These are phyloP conservation scores for Syndactyla subalaris DNA, from an alignment of 2,797 vertebrate species.

Conservation along the genomic window DNA sequence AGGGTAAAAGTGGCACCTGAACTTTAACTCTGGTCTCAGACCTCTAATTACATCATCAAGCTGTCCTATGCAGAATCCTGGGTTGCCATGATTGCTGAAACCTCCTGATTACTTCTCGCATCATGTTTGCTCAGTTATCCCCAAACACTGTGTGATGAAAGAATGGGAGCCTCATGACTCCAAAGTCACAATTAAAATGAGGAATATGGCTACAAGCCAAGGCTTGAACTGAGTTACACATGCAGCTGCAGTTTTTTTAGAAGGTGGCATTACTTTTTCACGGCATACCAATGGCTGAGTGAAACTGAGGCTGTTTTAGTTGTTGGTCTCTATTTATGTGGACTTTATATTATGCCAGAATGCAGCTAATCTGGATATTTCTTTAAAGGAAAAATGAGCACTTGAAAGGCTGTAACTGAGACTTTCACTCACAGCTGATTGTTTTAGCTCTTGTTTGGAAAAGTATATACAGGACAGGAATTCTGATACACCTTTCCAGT, in stretches of 20 bases:
- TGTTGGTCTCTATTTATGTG: background rate
- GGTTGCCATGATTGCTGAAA: rapidly evolving
- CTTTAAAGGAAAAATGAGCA: background rate
- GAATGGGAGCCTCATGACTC: background rate
- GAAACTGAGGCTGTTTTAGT: background rate
- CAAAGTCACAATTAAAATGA: background rate
- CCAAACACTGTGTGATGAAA: background rate
- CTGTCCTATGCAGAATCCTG: background rate
- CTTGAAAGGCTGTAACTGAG: background rate
- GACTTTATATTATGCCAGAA: background rate
- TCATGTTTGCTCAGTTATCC: background rate
- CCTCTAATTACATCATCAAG: background rate
- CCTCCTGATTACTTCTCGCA: rapidly evolving
- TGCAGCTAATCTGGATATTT: background rate
- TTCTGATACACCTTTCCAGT: background rate
- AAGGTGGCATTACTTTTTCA: background rate
- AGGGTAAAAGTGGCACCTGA: background rate
- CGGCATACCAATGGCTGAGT: background rate
- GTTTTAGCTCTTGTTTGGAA: background rate
- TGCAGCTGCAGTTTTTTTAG: background rate
- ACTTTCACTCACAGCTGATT: background rate
- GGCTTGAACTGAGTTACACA: background rate
- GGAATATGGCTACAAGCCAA: background rate
- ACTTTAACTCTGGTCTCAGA: background rate
- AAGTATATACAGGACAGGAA: background rate